Evolutionary conservation across 2,888 invertebrate genomes (phyloP).

Genomic region (Drosophila putrida): DNA sequence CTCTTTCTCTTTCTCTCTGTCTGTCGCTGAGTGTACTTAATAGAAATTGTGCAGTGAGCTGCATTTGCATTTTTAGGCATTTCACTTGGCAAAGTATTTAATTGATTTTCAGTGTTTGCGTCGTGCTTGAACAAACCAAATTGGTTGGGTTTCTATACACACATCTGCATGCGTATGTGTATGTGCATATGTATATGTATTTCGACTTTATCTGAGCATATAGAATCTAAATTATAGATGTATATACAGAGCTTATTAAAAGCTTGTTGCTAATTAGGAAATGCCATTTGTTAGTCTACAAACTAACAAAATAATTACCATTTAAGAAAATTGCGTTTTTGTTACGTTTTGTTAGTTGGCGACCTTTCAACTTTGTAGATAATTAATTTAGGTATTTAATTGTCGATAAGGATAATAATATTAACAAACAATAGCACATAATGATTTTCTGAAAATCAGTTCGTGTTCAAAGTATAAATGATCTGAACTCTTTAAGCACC

Average conservation of each 20-base stretch:
- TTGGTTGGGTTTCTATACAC: background rate
- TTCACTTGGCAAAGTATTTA: conserved; percentile 27
- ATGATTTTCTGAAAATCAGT: no score
- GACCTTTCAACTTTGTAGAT: no score
- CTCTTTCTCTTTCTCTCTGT: background rate
- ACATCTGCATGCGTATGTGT: background rate
- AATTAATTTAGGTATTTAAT: no score
- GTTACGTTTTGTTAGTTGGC: no score
- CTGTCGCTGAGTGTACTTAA: conserved; percentile 2
- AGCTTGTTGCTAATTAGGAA: background rate
- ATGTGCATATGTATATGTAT: background rate
- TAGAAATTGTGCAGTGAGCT: conserved; percentile 31
- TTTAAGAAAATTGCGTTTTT: no score
- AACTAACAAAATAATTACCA: no score
- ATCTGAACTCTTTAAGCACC: no score
- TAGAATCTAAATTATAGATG: no score
- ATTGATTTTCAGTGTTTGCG: conserved; percentile 37
- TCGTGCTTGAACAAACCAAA: background rate
- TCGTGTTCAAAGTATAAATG: no score
- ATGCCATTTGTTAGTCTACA: background rate
- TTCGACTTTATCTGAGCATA: no score
- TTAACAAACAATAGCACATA: no score
- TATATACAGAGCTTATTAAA: background rate
- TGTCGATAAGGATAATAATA: no score
- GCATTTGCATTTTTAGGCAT: conserved; percentile 41